A percentile compares a stretch with the other conserved stretches of the same genome.
phyloP scores from a whole-genome alignment of 2,888 invertebrate species.

The Stomorhina lunata region DNA sequence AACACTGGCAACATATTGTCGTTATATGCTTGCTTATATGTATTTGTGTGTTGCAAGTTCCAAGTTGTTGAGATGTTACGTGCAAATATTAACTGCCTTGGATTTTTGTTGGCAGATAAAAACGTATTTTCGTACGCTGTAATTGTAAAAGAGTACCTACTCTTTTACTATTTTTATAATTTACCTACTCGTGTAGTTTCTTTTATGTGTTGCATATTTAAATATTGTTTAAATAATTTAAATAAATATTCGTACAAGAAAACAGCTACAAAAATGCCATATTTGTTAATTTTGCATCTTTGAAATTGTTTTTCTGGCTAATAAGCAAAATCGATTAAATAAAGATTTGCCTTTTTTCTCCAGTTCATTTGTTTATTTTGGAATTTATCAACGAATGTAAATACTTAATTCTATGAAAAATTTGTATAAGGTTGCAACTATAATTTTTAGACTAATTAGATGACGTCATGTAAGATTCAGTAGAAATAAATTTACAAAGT shows the following conservation, averaged over 20 bases:
- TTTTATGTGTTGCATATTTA: background rate
- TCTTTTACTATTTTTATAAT: background rate
- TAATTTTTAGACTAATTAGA: too few relatives aligned
- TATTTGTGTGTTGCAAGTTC: too few relatives aligned
- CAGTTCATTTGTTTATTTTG: too few relatives aligned
- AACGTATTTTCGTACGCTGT: too few relatives aligned
- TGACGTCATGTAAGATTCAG: too few relatives aligned
- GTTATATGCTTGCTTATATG: background rate
- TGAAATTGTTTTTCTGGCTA: slow-evolving; percentile 2
- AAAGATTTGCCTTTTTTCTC: slow-evolving; percentile 1
- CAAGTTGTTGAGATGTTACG: slow-evolving; percentile 15
- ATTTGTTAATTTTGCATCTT: slow-evolving; percentile 31
- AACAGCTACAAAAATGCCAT: background rate
- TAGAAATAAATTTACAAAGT: too few relatives aligned
- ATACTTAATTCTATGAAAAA: slow-evolving; percentile 11
- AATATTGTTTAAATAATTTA: background rate
- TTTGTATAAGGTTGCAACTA: background rate
- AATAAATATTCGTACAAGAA: background rate
- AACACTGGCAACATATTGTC: background rate
- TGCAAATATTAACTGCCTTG: slow-evolving; percentile 52
- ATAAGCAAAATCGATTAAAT: slow-evolving; percentile 30
- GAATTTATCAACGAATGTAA: background rate
- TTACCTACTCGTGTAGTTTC: too few relatives aligned
- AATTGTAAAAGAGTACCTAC: background rate
- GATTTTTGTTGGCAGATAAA: slow-evolving; percentile 38